A percentile compares a stretch with the other conserved stretches of the same genome.
Conservation (phyloP, 2,113 vertebrate species). For the Tympanuchus pallidicinctus region DNA sequence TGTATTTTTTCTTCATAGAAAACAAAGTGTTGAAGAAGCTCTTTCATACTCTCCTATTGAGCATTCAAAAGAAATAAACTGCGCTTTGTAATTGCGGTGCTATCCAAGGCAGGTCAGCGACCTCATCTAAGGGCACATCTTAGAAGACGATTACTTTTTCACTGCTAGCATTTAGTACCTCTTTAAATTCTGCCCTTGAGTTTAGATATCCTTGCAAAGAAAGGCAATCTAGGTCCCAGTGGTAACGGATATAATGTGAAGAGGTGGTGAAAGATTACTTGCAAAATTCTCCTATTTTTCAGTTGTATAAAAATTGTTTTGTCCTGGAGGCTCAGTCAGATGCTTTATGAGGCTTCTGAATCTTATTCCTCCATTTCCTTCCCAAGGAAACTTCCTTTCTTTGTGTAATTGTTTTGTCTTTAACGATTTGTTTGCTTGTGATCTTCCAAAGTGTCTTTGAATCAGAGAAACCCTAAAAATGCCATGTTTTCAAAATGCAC, state of each 20-base stretch:
- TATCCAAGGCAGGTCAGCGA: background rate
- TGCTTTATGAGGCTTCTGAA: background rate
- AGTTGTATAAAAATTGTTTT: background rate
- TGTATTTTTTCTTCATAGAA: slow-evolving; percentile 17
- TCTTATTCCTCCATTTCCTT: slow-evolving; percentile 5
- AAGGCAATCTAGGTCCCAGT: background rate
- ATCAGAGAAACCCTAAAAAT: background rate
- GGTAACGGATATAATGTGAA: background rate
- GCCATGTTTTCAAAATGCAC: background rate
- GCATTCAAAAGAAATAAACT: slow-evolving; percentile 6
- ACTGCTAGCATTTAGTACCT: background rate
- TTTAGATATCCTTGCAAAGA: slow-evolving; percentile 6
- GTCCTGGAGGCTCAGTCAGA: background rate
- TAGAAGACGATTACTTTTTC: background rate
- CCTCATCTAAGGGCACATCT: background rate
- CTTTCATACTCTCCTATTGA: background rate
- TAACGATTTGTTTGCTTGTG: background rate
- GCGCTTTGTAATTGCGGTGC: background rate
- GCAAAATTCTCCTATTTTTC: background rate
- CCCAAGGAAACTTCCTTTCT: background rate
- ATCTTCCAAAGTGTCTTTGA: background rate
- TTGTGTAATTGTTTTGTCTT: background rate
- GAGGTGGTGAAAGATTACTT: background rate
- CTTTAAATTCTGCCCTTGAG: slow-evolving; percentile 11
- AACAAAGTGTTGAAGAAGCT: background rate